phyloP scores from a whole-genome alignment of 2,888 invertebrate species.

The Lycaena phlaeas region DNA sequence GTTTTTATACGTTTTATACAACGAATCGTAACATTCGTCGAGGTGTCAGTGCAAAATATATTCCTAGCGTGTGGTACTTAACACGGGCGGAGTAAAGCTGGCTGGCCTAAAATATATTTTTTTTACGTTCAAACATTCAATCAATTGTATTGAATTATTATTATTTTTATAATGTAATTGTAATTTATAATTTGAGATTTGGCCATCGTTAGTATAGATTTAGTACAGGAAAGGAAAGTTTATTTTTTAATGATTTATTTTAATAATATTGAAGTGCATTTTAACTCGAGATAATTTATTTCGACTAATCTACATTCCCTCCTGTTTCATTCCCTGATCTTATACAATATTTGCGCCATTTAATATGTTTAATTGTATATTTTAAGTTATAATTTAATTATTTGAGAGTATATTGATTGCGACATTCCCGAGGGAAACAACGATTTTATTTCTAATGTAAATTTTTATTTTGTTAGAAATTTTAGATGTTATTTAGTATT shows the following conservation, averaged over 20 bases:
- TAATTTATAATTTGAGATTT: slow-evolving; percentile 3
- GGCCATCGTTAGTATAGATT: slow-evolving; percentile 1
- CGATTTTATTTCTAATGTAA: slow-evolving; percentile 58
- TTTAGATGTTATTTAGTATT: slow-evolving; percentile 33
- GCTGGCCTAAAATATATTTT: not conserved
- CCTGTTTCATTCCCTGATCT: slow-evolving; percentile 29
- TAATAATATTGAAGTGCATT: not conserved
- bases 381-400: slow-evolving; percentile 49
- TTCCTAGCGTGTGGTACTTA: slow-evolving; percentile 14
- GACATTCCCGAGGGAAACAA: slow-evolving; percentile 54
- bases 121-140: not conserved
- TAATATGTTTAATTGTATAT: slow-evolving; percentile 41
- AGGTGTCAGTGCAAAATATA: not conserved
- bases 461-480: slow-evolving; percentile 61
- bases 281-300: not conserved
- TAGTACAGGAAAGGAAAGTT: not conserved
- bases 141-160: not conserved
- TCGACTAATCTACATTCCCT: slow-evolving; percentile 10
- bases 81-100: not conserved
- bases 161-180: not conserved
- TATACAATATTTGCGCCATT: slow-evolving; percentile 23
- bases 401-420: slow-evolving; percentile 40
- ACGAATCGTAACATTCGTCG: not conserved
- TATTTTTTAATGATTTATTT: slow-evolving; percentile 10
- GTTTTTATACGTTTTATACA: slow-evolving; percentile 51